Evolutionary conservation across 2,113 vertebrate species (phyloP).

Genomic region (Coracopsis vasa): DNA sequence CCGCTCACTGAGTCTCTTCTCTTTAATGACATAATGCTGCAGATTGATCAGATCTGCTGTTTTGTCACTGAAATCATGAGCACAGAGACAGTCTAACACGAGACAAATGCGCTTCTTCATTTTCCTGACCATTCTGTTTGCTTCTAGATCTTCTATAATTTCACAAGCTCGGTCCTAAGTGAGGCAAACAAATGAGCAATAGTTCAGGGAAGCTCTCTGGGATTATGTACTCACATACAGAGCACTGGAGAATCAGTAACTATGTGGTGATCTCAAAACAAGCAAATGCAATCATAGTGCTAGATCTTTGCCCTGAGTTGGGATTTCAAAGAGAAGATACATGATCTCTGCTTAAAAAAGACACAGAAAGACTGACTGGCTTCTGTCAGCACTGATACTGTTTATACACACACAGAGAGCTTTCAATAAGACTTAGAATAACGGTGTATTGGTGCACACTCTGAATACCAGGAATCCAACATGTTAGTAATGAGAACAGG

Average conservation of each 20-base stretch:
- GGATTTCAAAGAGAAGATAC: neutral
- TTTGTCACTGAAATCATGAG: constrained; percentile 96
- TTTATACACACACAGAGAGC: neutral
- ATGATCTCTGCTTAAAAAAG: neutral
- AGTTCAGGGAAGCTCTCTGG: neutral
- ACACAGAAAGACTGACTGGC: neutral
- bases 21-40: constrained; percentile 99
- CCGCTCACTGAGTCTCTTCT: constrained; percentile 93
- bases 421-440: neutral
- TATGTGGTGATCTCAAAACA: neutral
- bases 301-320: neutral
- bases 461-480: neutral
- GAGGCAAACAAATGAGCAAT: neutral
- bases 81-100: constrained; percentile 95
- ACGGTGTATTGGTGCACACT: neutral
- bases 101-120: constrained; percentile 98
- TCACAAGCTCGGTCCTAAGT: constrained; percentile 92
- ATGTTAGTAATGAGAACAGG: neutral
- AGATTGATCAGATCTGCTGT: constrained; percentile 97
- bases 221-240: neutral
- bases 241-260: neutral
- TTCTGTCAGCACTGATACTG: neutral
- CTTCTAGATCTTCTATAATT: constrained; percentile 88
- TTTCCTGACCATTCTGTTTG: constrained; percentile 86
- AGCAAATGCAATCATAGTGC: neutral